A percentile compares a stretch with the other conserved stretches of the same genome.
phyloP scores from a whole-genome alignment of 1,140 invertebrate genomes.

The Drosophila punjabiensis region DNA sequence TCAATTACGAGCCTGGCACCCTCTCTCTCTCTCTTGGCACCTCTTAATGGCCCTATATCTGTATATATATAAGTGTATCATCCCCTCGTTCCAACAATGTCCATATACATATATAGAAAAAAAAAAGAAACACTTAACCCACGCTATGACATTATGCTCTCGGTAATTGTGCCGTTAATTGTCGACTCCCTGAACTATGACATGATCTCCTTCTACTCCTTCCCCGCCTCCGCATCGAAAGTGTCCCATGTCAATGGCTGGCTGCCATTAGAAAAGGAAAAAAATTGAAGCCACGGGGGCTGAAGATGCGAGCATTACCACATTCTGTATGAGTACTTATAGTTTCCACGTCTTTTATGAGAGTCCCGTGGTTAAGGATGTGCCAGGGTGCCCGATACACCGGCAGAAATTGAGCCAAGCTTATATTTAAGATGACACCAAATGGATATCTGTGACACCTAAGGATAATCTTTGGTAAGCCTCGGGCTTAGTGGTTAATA shows the following conservation, averaged over 20 bases:
- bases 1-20: slow-evolving; percentile 56
- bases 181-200: slow-evolving; percentile 72
- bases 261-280: slow-evolving; percentile 40
- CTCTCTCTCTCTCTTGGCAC: slow-evolving; percentile 13
- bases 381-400: slow-evolving; percentile 9
- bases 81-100: slow-evolving; percentile 48
- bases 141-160: slow-evolving; percentile 48
- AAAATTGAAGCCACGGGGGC: slow-evolving; percentile 25
- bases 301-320: slow-evolving; percentile 33
- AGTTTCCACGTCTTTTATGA: slow-evolving; percentile 32
- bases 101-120: slow-evolving; percentile 27
- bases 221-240: slow-evolving; percentile 20
- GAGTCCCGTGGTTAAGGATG: background rate
- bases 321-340: slow-evolving; percentile 50
- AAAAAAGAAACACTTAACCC: slow-evolving; percentile 67
- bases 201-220: slow-evolving; percentile 30
- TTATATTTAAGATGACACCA: background rate
- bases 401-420: slow-evolving; percentile 7
- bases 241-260: slow-evolving; percentile 49
- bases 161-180: slow-evolving; percentile 78
- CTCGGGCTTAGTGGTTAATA: background rate
- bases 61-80: slow-evolving; percentile 56
- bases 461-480: background rate
- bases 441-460: background rate
- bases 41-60: slow-evolving; percentile 45